phyloP scores from a whole-genome alignment of 2,797 vertebrate species.

The Thaleichthys pacificus region DNA sequence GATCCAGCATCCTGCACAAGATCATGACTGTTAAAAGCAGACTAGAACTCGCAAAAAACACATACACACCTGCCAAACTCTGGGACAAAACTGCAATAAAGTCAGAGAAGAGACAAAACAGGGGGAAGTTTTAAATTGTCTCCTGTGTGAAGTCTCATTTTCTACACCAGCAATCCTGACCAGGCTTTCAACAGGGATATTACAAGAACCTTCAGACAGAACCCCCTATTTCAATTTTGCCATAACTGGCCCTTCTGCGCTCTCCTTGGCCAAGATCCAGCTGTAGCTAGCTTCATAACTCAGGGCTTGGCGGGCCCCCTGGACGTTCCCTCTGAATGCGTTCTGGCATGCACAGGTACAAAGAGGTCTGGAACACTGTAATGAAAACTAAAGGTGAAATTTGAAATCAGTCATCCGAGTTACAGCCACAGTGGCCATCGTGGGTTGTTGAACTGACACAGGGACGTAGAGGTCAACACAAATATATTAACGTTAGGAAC shows the following conservation, averaged over 20 bases:
- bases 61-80: background rate
- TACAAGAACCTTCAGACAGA: background rate
- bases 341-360: constrained; percentile 2
- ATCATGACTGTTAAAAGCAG: background rate
- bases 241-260: background rate
- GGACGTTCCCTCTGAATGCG: background rate
- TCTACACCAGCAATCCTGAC: background rate
- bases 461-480: background rate
- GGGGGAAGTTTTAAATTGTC: background rate
- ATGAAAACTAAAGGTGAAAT: constrained; percentile 13
- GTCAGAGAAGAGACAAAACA: background rate
- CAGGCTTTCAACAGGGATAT: background rate
- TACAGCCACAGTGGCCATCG: background rate
- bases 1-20: background rate
- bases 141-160: constrained; percentile 4
- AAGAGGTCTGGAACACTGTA: constrained; percentile 5
- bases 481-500: background rate
- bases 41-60: background rate
- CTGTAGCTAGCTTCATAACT: background rate
- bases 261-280: background rate
- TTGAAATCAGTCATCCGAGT: constrained; percentile 10
- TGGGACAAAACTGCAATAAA: background rate
- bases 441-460: background rate
- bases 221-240: background rate
- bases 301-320: background rate